A percentile compares a stretch with the other conserved stretches of the same genome.
phyloP scores from a whole-genome alignment of 2,888 invertebrate genomes.

The Dexiosoma caninum region DNA sequence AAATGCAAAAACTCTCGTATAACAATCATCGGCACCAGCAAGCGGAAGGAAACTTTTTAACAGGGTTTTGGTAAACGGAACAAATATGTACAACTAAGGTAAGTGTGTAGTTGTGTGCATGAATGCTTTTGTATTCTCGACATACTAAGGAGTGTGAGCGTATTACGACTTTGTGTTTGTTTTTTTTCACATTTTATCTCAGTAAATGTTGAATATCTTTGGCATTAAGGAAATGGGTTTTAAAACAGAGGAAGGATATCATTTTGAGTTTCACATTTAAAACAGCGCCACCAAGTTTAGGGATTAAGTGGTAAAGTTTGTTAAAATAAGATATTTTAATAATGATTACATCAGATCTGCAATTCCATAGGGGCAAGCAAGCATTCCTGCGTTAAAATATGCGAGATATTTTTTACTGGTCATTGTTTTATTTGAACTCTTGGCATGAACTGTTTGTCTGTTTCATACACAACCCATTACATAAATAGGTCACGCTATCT shows the following conservation, averaged over 20 bases:
- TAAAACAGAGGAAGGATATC: not conserved
- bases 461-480: too few species aligned
- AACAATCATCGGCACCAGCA: constrained; percentile 48
- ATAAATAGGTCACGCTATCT: too few species aligned
- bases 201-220: not conserved
- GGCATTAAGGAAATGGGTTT: not conserved
- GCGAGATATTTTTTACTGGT: too few species aligned
- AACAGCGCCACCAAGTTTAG: not conserved
- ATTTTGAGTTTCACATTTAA: not conserved
- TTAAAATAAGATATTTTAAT: too few species aligned
- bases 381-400: too few species aligned
- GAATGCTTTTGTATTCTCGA: not conserved
- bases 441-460: too few species aligned
- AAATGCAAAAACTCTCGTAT: not conserved
- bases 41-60: constrained; percentile 63
- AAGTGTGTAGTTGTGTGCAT: not conserved
- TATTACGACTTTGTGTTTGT: constrained; percentile 5
- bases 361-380: too few species aligned
- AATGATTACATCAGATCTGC: too few species aligned
- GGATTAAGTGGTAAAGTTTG: too few species aligned
- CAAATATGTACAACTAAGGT: constrained; percentile 55
- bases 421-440: too few species aligned
- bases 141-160: constrained; percentile 37
- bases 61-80: constrained; percentile 63
- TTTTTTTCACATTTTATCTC: not conserved